Evolutionary conservation across 2,113 vertebrate species (phyloP), one percentile per base, ranked within the genome.

Genomic region (Gavia stellata): DNA sequence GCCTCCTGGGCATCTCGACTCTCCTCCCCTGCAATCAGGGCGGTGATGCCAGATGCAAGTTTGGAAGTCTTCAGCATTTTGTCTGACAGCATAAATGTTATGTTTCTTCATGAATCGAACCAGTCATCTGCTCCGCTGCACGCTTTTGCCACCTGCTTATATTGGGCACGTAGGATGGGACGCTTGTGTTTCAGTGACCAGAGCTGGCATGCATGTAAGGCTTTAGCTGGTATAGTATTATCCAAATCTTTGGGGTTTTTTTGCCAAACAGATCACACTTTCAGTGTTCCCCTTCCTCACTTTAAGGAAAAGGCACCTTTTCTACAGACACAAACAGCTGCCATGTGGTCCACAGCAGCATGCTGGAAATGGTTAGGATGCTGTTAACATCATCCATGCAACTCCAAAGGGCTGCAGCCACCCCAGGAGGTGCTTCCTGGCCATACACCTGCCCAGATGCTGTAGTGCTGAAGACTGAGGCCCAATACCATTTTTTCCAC

Each of bases 71-170:
- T 92, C 89, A 68, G 86, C 72, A 87, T 94, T 94, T 95, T 3
- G 49, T 89, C 91, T 91, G 94, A 94, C 91, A 96, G 93, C 52
- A 84, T 89, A 96, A 96, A 95, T 89, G 86, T 94, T 88, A 94
- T 58, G 75, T 53, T 96, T 96, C 96, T 91, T 92, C 89, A 84
- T 89, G 91, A 95, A 91, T 45, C 1, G 3, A 92, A 88, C 81
- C 73, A 97, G 86, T 96, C 89, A 91, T 84, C 68, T 96, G 94
- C 67, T 94, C 63, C 4, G 3, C 90, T 92, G 92, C 84, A 82
- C 5, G 4, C 85, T 88, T 72, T 72, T 4, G 13, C 81, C 93
- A 93, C 93, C 94, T 96, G 93, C 65, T 86, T 91, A 14, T 20
- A 36, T 17, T 36, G 56, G 86, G 45, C 67, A 78, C 0, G 0